Conservation (phyloP, 2,888 invertebrate species). For the Drosophila silvestris region DNA sequence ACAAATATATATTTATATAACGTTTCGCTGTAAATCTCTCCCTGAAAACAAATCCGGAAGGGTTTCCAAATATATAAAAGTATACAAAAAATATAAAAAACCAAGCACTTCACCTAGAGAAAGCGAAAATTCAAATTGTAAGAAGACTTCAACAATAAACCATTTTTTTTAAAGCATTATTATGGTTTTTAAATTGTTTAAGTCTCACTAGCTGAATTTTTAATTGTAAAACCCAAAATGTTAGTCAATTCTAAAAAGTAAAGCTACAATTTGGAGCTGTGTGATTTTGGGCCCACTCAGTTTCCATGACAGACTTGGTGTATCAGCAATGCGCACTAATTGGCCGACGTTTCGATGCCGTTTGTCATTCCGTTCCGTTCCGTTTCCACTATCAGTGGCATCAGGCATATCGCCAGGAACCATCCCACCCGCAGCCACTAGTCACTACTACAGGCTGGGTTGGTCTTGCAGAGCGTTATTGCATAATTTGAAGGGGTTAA, state of each 20-base stretch:
- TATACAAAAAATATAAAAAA: neutral
- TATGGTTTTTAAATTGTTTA: neutral
- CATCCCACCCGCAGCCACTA: neutral
- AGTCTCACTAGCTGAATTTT: neutral
- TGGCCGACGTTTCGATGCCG: constrained; percentile 69
- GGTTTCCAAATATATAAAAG: neutral
- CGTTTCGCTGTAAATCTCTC: neutral
- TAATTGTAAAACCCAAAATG: neutral
- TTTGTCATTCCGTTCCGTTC: constrained; percentile 31
- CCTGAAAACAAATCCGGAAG: neutral
- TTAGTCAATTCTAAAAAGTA: neutral
- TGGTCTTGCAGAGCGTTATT: constrained; percentile 49
- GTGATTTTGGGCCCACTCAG: constrained; percentile 28
- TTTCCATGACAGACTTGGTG: constrained; percentile 80
- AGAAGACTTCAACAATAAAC: neutral
- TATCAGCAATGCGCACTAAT: constrained; percentile 82
- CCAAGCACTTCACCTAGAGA: neutral
- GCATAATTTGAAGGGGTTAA: constrained; percentile 80
- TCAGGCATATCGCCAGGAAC: constrained; percentile 10
- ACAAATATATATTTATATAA: neutral
- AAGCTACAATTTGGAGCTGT: neutral
- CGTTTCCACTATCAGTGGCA: constrained; percentile 39
- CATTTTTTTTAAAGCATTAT: neutral
- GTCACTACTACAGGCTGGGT: neutral
- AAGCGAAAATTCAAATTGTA: neutral